Evolutionary conservation across 2,113 vertebrate genomes (phyloP).

Genomic region (Narcine bancroftii): DNA sequence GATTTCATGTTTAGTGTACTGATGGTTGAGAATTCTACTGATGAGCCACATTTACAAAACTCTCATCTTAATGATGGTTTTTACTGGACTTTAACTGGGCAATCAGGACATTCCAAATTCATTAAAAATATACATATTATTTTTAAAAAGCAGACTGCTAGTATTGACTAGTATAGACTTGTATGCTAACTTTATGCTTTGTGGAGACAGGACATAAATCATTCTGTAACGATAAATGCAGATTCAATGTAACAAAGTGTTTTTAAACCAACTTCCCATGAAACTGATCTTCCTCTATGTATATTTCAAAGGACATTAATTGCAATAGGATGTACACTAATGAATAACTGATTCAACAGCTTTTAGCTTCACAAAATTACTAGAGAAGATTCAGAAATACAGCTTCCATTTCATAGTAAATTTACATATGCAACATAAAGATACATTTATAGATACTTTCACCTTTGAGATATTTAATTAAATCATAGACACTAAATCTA

Average conservation of each 20-base stretch:
- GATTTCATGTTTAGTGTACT: not conserved
- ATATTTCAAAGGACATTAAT: not conserved
- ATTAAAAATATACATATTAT: not conserved
- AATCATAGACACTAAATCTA: not conserved
- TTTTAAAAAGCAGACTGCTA: not conserved
- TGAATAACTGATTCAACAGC: not conserved
- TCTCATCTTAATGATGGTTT: not conserved
- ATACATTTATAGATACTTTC: not conserved
- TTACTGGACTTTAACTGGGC: not conserved
- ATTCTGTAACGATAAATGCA: not conserved
- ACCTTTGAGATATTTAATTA: not conserved
- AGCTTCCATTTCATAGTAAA: not conserved
- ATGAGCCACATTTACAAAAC: not conserved
- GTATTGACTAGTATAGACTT: not conserved
- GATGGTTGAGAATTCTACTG: not conserved
- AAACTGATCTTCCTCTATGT: not conserved
- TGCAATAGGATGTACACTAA: not conserved
- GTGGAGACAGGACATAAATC: not conserved
- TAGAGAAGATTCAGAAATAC: not conserved
- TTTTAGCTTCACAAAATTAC: not conserved
- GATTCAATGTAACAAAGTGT: not conserved
- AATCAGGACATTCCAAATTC: not conserved
- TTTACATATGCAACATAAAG: not conserved
- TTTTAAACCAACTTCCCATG: not conserved
- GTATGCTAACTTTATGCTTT: not conserved